Evolutionary conservation across 2,113 vertebrate species (phyloP), one percentile per base, ranked within the genome.

Genomic region (Bombycilla garrulus): DNA sequence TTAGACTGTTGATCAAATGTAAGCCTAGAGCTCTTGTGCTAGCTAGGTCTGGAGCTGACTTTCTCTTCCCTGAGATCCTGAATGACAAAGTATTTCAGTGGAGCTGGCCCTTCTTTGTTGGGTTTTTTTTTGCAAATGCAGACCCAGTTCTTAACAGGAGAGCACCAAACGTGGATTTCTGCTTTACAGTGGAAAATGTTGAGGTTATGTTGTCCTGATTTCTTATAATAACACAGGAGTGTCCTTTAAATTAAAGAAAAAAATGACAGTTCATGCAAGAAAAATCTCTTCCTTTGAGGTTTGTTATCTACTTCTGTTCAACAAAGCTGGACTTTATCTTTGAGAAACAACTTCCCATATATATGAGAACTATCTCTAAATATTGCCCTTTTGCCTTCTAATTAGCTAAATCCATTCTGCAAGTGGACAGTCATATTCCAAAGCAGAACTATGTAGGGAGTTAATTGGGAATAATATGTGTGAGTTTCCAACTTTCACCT

Each of bases 11-110:
- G 80, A 56, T 56, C 44, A 53, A 36, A 35, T 35, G 16, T 47
- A 45, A 94, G 82, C 67, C 62, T 18, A 23, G 58, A 93, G 94
- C 79, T 83, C 67, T n/a, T n/a, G n/a, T 86, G 79, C 86, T 90
- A n/a, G 17, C 47, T 42, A 2, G 38, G 13, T 42, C 64, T 88
- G 15, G 74, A 77, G 54, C 29, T 80, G 82, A 10, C 54, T 86
- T 60, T 22, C 23, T 45, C 70, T 76, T 8, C 57, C 36, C n/a
- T 35, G 42, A 18, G 16, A 21, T 57, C 1, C 4, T 86, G 79
- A 85, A 38, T 57, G 54, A 61, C 67, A 36, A 14, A 70, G 36
- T 53, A 10, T 69, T 92, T 69, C 38, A 80, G 31, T 26, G 42
- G 50, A 82, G 25, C 67, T 93, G 92, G 42, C 48, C 10, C 50